Conservation (phyloP, 2,797 vertebrate genomes). For the Sebastes aleutianus region DNA sequence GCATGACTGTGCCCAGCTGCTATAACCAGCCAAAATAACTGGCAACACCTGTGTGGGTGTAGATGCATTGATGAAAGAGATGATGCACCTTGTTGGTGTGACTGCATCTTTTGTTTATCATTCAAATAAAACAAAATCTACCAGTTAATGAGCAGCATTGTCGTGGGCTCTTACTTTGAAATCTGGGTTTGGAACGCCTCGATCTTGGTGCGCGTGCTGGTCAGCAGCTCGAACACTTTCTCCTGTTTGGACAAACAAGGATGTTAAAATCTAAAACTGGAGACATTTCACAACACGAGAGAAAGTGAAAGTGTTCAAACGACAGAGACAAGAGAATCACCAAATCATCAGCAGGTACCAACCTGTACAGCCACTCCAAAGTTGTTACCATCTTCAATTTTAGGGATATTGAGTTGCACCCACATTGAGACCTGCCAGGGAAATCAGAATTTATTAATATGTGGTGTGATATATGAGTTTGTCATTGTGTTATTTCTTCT, state of each 20-base stretch:
- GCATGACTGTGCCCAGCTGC: neutral
- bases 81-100: neutral
- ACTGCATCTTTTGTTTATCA: neutral
- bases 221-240: conserved; percentile 93
- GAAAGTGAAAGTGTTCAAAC: neutral
- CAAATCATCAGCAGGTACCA: neutral
- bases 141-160: neutral
- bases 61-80: neutral
- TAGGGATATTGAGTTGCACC: conserved; percentile 91
- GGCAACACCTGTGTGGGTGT: neutral
- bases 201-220: conserved; percentile 87
- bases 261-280: neutral
- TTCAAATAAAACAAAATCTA: neutral
- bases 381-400: conserved; percentile 93
- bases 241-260: conserved; percentile 76
- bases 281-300: neutral
- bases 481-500: neutral
- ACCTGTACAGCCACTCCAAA: conserved; percentile 95
- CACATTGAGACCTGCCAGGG: conserved; percentile 88
- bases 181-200: conserved; percentile 91
- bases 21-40: neutral
- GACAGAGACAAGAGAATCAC: too few relatives aligned
- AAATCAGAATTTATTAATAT: neutral
- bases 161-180: conserved; percentile 83
- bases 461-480: neutral